Base-by-base conservation (phyloP, 2,113 vertebrate species). In the Pontoporia blainvillei region DNA sequence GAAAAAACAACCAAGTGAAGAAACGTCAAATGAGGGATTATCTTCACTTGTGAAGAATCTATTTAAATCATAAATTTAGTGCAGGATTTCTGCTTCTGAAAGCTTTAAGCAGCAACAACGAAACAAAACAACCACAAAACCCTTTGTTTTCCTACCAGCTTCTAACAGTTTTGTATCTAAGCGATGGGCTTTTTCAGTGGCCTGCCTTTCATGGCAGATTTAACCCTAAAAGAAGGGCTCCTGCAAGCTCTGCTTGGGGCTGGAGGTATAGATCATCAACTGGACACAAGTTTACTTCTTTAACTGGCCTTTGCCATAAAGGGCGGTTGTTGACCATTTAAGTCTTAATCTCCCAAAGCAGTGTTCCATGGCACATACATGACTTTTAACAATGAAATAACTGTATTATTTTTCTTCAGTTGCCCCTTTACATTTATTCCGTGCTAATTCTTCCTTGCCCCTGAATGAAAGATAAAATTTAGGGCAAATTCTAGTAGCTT, bases 1-100 rank as follows among this genome's bases (percentile, higher is more conserved):
- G 93, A 85, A 92, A 93, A 96, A 93, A 90, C 83, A 96, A 89
- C 67, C 12, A 41, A 76, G 69, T 49, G 52, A 92, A 87, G 91
- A 93, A 95, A 96, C 96, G 90, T 90, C 89, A 95, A 90, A 84
- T 92, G 95, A 96, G 91, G 84, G 94, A 93, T 97, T 95, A 88
- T 90, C 89, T 94, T 93, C 83, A 27, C 17, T 52, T 49, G 69
- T 86, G 75, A 96, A 93, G 41, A 96, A 73, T 86, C 86, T 93
- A 89, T 86, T 59, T 49, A 91, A 52, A 81, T 86, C 13, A 41
- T 90, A 90, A 92, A 93, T 94, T 79, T 46, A 96, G 69, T 1
- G 2, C 36, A 90, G 71, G 8, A 23, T 94, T 96, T 96, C 67
- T 90, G 61, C 69, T 94, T 96, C 39, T 27, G 3, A 64, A 79